Base-by-base conservation (phyloP, 2,797 vertebrate species). In the Bovichtus diacanthus region DNA sequence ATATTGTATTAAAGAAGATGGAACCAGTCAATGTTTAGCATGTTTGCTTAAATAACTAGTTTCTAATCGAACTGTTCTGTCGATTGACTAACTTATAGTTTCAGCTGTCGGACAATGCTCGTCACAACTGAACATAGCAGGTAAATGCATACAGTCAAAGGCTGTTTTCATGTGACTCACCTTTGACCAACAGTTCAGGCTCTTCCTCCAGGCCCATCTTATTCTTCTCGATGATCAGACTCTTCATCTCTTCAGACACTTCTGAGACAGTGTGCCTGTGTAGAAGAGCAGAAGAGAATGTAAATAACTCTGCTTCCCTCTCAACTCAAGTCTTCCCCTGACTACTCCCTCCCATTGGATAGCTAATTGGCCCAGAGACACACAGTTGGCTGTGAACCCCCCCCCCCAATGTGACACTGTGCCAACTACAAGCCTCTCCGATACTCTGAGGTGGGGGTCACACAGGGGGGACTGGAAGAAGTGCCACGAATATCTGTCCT, bases 221-320 rank as follows among this genome's bases (percentile, higher is more conserved):
- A 54, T 91, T 95, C 90, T 97, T 96, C 86, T 97, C 96, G 3
- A 94, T 93, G 8, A 98, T 98, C 84, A 98, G 96, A 88, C 95
- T 97, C 92, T 95, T 95, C 86, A 96, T 97, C 93, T 99, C 98
- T 55, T 97, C 97, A 0, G 96, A 91, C 3, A 93, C 94, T 19
- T 95, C 96, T 53, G 96, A 93, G 59, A 95, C 93, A 66, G 95
- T 94, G 93, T 91, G 90, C 73, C 93, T 94, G 88, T 27, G 78
- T 76, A 74, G 71, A 86, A 69, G 76, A 92, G 76, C 54, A 88
- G 81, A 73, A 51, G 63, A 91, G 82, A 86, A 87, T 90, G 87
- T 92, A 87, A 92, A 91, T 92, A 90, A 87, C 86, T 59, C n/a
- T 1, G 64, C 65, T 78, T 77, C 80, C 69, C 69, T 75, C 79